A percentile compares a stretch with the other conserved stretches of the same genome.
phyloP scores from a whole-genome alignment of 2,888 invertebrate species.

The Clitarchus hookeri region DNA sequence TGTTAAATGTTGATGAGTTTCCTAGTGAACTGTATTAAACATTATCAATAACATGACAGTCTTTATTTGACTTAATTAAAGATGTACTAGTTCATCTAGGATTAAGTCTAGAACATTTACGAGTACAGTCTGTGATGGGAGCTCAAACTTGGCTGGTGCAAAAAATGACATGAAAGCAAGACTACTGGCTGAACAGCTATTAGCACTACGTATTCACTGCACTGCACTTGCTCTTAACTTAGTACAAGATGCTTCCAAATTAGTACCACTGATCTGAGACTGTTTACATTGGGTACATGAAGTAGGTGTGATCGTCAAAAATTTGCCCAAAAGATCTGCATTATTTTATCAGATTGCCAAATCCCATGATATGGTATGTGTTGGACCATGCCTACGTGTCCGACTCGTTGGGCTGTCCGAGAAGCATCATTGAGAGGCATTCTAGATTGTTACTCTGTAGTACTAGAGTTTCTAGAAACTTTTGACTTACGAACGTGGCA shows the following conservation, averaged over 20 bases:
- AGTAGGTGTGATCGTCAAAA: not conserved
- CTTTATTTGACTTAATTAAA: too few species aligned
- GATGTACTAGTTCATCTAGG: too few species aligned
- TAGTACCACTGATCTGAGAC: slow-evolving; percentile 1
- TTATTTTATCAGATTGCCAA: not conserved
- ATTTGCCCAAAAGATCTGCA: not conserved
- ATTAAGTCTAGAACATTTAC: too few species aligned
- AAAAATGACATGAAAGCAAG: not conserved
- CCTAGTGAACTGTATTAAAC: too few species aligned
- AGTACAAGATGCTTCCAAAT: not conserved
- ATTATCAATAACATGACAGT: too few species aligned
- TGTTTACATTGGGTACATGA: not conserved
- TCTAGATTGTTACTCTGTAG: not conserved
- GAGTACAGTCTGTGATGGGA: not conserved
- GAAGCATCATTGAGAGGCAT: not conserved
- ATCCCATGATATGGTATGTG: not conserved
- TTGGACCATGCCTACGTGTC: not conserved
- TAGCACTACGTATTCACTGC: not conserved
- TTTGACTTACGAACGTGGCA: too few species aligned
- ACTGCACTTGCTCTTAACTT: not conserved
- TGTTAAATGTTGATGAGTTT: too few species aligned
- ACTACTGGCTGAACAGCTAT: slow-evolving; percentile 7
- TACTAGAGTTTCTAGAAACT: too few species aligned
- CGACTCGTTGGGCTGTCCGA: not conserved
- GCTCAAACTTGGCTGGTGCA: not conserved